phyloP scores from a whole-genome alignment of 2,888 invertebrate genomes.

The Tenthredo distinguenda region DNA sequence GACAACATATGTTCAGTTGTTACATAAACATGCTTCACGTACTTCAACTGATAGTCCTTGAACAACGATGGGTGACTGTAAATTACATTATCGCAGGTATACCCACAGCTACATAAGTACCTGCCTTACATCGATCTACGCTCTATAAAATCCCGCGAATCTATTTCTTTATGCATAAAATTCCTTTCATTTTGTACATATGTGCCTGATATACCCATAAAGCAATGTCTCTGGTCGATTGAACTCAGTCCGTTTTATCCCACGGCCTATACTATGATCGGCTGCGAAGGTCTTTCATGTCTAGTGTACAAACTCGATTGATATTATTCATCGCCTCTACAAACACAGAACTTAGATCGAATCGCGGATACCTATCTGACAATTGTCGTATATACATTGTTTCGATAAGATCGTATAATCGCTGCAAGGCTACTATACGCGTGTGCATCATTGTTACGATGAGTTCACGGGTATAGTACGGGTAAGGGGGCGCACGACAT shows the following conservation, averaged over 20 bases:
- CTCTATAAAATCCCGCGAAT: background rate
- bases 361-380: background rate
- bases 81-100: background rate
- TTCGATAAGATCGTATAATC: background rate
- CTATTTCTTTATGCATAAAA: background rate
- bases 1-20: background rate
- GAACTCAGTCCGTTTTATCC: background rate
- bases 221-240: background rate
- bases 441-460: conserved; percentile 9
- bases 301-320: background rate
- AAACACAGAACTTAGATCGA: background rate
- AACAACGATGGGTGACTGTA: conserved; percentile 9
- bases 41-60: conserved; percentile 28
- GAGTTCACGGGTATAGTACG: background rate
- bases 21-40: conserved; percentile 21
- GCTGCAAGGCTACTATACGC: background rate
- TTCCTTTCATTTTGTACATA: background rate
- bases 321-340: background rate
- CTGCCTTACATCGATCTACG: background rate
- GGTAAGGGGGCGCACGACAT: background rate
- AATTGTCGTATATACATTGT: background rate
- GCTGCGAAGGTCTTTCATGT: background rate
- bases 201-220: background rate
- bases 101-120: background rate
- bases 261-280: background rate